phyloP scores from a whole-genome alignment of 2,888 invertebrate species.

The Tyria jacobaeae region DNA sequence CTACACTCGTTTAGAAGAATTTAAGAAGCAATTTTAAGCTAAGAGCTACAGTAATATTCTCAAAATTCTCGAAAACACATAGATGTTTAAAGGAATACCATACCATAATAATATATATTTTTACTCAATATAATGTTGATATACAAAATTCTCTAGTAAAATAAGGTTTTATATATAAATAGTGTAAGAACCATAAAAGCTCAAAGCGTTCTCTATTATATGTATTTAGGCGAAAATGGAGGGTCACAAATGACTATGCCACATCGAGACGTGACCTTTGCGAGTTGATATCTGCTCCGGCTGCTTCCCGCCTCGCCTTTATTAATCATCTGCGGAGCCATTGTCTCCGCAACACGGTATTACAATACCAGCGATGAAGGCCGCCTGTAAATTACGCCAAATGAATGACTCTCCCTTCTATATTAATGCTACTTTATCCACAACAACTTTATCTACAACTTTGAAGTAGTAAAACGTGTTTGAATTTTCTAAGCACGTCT shows the following conservation, averaged over 20 bases:
- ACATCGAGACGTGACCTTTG: constrained; percentile 7
- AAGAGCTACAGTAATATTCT: no score
- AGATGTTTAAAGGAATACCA: neutral
- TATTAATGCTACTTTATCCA: constrained; percentile 28
- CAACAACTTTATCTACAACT: constrained; percentile 4
- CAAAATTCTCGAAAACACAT: no score
- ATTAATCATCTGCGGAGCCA: constrained; percentile 33
- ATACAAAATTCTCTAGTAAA: neutral
- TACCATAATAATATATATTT: neutral
- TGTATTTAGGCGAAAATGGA: neutral
- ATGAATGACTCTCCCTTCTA: constrained; percentile 35
- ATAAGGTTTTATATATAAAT: neutral
- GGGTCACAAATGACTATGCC: neutral
- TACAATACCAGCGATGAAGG: constrained; percentile 43
- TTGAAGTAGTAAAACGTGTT: constrained; percentile 31
- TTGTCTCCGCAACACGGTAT: constrained; percentile 50
- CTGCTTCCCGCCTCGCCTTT: constrained; percentile 16
- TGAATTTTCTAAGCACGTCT: constrained; percentile 18
- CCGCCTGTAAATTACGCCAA: constrained; percentile 31
- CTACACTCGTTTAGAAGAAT: no score
- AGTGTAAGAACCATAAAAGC: neutral
- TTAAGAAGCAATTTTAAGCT: no score
- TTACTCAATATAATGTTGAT: no score
- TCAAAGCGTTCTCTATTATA: neutral
- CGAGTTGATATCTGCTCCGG: constrained; percentile 1